Conservation (phyloP, 2,797 vertebrate species). For the Poecilia picta region DNA sequence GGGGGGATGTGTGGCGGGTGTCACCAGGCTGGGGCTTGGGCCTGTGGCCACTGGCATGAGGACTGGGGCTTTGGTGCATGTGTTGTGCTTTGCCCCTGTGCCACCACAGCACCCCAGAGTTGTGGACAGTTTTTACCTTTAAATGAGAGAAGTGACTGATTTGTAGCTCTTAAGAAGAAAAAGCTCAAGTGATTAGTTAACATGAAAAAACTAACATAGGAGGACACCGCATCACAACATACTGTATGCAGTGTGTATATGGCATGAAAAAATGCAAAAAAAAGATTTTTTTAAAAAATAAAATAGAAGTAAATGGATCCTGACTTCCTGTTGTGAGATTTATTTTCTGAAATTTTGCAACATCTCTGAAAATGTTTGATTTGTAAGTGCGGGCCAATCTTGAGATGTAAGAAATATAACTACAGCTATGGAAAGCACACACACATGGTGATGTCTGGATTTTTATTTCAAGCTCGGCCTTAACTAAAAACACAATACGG, state of each 20-base stretch:
- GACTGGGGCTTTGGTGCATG: no score
- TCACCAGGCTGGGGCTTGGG: no score
- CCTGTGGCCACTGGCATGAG: no score
- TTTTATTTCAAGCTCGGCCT: not conserved
- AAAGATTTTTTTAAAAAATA: no score
- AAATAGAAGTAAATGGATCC: not conserved
- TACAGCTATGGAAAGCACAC: not conserved
- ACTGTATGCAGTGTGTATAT: no score
- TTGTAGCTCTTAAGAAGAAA: no score
- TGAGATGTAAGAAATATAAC: not conserved
- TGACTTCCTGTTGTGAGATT: not conserved
- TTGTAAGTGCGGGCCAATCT: not conserved
- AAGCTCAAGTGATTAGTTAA: not conserved
- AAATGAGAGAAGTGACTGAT: not conserved
- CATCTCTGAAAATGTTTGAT: not conserved
- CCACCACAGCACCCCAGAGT: no score
- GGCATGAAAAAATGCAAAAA: no score
- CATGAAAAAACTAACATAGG: not conserved
- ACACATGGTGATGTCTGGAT: not conserved
- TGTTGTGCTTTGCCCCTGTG: no score
- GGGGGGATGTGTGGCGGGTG: no score
- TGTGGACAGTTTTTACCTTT: not conserved
- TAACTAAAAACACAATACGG: not conserved
- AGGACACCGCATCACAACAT: not conserved
- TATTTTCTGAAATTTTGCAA: not conserved